phyloP scores from a whole-genome alignment of 2,113 vertebrate species.

The Crotalus helleri region DNA sequence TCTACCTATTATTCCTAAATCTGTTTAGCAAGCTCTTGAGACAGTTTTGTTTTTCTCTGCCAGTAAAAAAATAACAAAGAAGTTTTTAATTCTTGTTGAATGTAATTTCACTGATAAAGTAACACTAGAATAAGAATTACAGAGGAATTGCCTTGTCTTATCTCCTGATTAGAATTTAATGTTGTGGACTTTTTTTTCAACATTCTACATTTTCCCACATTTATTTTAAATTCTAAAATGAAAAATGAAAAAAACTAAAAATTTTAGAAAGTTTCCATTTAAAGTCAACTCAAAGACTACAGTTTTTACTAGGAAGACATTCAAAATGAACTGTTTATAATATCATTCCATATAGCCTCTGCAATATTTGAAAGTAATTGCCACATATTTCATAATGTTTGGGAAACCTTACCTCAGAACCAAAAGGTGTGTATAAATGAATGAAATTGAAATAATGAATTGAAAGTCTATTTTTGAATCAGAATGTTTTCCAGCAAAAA shows the following conservation, averaged over 20 bases:
- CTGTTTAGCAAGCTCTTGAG: constrained; percentile 32
- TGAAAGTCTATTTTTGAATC: not conserved
- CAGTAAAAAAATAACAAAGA: not conserved
- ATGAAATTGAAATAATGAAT: not conserved
- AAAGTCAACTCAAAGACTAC: not conserved
- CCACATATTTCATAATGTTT: not conserved
- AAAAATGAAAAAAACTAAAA: not conserved
- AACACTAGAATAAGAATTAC: not conserved
- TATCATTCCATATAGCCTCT: not conserved
- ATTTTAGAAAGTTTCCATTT: not conserved
- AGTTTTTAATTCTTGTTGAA: not conserved
- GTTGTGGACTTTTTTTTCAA: not conserved
- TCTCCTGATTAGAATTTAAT: not conserved
- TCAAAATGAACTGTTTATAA: not conserved
- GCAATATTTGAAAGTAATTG: not conserved
- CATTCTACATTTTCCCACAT: not conserved
- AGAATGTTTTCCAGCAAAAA: not conserved
- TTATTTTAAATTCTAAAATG: not conserved
- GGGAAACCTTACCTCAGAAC: not conserved
- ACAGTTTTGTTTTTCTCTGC: not conserved
- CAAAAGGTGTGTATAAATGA: not conserved
- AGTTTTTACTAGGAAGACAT: not conserved
- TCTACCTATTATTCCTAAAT: constrained; percentile 24
- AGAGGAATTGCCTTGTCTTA: not conserved
- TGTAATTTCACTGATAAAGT: not conserved